A percentile compares a stretch with the other conserved stretches of the same genome.
Evolutionary conservation across 2,113 vertebrate species (phyloP).

Genomic region (Chamaea fasciata): DNA sequence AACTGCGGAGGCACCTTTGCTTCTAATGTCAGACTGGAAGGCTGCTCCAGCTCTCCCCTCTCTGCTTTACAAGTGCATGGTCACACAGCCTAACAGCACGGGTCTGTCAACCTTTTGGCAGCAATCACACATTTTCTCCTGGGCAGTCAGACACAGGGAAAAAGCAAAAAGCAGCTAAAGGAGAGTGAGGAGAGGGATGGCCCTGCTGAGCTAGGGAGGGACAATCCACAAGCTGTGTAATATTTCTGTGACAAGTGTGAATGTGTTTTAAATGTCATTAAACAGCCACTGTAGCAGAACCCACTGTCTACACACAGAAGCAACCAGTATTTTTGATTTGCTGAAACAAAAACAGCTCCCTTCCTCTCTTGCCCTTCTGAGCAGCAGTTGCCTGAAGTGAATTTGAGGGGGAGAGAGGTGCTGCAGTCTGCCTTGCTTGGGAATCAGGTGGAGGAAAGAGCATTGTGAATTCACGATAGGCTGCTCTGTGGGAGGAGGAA

Average conservation of each 20-base stretch:
- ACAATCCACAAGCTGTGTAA: neutral
- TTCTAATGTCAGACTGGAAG: neutral
- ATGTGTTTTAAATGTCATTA: neutral
- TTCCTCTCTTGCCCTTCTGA: neutral
- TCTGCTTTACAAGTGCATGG: neutral
- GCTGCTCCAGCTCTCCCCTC: neutral
- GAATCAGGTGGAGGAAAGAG: neutral
- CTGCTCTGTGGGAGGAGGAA: neutral
- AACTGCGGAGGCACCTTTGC: neutral
- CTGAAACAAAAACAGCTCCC: neutral
- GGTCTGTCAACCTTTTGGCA: neutral
- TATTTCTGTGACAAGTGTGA: neutral
- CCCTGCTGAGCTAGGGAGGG: neutral
- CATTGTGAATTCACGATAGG: neutral
- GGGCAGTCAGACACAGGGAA: neutral
- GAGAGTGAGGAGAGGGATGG: neutral
- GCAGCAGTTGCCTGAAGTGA: neutral
- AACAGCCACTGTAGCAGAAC: neutral
- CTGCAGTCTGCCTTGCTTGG: neutral
- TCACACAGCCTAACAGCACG: neutral
- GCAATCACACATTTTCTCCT: neutral
- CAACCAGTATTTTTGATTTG: neutral
- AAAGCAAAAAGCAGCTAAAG: neutral
- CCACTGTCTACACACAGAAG: neutral
- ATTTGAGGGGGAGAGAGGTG: neutral